phyloP scores from a whole-genome alignment of 2,113 vertebrate species.

The Potamarius usumacintae region DNA sequence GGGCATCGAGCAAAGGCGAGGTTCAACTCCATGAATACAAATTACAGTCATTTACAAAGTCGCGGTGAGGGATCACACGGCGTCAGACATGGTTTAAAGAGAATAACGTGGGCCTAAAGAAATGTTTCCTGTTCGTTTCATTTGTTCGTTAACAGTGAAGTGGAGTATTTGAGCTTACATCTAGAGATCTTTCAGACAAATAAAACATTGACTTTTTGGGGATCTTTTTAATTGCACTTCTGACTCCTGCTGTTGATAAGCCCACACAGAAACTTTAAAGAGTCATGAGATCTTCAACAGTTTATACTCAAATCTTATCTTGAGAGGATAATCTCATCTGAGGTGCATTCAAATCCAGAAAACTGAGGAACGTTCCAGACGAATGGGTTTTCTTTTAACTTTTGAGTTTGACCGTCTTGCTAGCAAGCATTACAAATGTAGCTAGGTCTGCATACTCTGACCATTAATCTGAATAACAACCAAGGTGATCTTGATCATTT shows the following conservation, averaged over 20 bases:
- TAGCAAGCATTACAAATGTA: no score
- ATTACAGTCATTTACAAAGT: slow-evolving; percentile 37
- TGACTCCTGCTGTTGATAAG: background rate
- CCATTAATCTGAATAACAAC: no score
- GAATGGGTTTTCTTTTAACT: no score
- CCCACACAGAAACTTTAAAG: background rate
- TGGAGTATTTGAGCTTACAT: background rate
- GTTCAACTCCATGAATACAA: slow-evolving; percentile 36
- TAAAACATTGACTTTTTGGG: background rate
- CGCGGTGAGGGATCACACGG: slow-evolving; percentile 1
- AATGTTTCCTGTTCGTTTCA: background rate
- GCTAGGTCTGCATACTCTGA: no score
- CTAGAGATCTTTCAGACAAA: background rate
- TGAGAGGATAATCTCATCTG: background rate
- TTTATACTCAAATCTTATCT: background rate
- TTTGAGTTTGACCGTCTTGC: no score
- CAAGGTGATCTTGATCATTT: no score
- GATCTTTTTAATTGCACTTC: background rate
- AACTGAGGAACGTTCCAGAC: no score
- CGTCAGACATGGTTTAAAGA: slow-evolving; percentile 2
- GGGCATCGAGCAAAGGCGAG: slow-evolving; percentile 18
- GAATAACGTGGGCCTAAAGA: background rate
- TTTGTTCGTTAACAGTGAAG: background rate
- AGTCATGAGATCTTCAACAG: background rate
- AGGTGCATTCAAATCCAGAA: no score